Base-by-base conservation (phyloP, 2,113 vertebrate genomes). In the Alethe diademata region DNA sequence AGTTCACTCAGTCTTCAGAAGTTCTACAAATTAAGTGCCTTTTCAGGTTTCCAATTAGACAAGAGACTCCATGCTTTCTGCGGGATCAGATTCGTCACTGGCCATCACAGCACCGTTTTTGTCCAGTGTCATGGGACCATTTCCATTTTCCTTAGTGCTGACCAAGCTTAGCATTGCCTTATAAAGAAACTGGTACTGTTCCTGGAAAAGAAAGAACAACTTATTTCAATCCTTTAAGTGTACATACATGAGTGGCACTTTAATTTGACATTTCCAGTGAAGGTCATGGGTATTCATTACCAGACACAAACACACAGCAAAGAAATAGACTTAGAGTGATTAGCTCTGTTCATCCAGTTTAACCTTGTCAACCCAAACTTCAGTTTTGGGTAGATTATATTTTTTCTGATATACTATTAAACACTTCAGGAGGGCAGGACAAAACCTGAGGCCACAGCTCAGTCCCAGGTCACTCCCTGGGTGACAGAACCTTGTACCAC, bases 151-250 rank as follows among this genome's bases (percentile, higher is more conserved):
- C 96, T 98, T 98, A 97, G 98, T 98, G 98, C 98, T 98, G 97
- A 99, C 97, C 96, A 99, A 97, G 97, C 99, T 99, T 93, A 99
- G 98, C 98, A 99, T 98, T 94, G 98, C 99, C 98, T 98, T 98
- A 88, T 99, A 99, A 95, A 99, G 98, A 97, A 99, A 99, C 96
- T 99, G 99, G 98, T 99, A 99, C 97, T 99, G 99, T 62, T 99
- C 98, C 99, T 99, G 97, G 60, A 96, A 94, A 65, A 96, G 81
- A 90, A 85, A 97, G 78, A 80, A 81, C 62, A 92, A n/a, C 64
- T 60, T 54, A 73, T 66, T 86, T 93, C 75, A 93, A 20, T 56
- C 6, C 73, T 75, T 79, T 50, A 31, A 28, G 42, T 14, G 56
- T 14, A 56, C 2, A 12, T 22, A 85, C 60, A 38, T 3, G 18